Percentiles rank a stretch among this genome's conserved stretches.
These are phyloP conservation scores for Psittacara wagleri DNA, from an alignment of 2,113 vertebrate genomes.

Conservation along the genomic window DNA sequence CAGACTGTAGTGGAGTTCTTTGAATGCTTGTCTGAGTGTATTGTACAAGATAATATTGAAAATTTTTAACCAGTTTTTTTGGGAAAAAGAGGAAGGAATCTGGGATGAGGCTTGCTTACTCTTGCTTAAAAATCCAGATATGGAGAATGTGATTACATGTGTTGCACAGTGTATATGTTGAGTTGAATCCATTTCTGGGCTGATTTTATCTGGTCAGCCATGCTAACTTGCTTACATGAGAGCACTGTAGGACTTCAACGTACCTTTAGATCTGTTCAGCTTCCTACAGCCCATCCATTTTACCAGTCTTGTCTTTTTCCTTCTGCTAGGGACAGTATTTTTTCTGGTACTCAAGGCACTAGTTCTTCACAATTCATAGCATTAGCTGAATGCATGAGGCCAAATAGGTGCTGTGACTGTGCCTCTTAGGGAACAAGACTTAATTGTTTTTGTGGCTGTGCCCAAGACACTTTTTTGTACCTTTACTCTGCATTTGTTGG, in stretches of 20 bases:
- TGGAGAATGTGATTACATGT: not conserved
- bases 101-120: not conserved
- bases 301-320: rapidly evolving
- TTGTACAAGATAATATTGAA: not conserved
- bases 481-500: not conserved
- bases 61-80: not conserved
- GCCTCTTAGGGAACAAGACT: not conserved
- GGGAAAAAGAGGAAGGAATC: not conserved
- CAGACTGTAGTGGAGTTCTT: too few relatives aligned
- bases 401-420: rapidly evolving
- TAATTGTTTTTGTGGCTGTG: not conserved
- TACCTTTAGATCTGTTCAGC: not conserved
- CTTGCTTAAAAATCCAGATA: not conserved
- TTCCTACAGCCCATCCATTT: not conserved
- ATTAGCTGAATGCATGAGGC: not conserved
- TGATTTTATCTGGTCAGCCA: not conserved
- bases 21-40: not conserved
- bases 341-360: not conserved
- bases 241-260: not conserved
- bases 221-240: not conserved
- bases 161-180: not conserved
- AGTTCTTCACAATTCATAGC: not conserved
- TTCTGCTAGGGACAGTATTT: not conserved
- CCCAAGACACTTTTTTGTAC: not conserved
- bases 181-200: not conserved